Evolutionary conservation across 2,888 invertebrate species (phyloP), one percentile per base, ranked within the genome.

Genomic region (Platypus cylindrus): DNA sequence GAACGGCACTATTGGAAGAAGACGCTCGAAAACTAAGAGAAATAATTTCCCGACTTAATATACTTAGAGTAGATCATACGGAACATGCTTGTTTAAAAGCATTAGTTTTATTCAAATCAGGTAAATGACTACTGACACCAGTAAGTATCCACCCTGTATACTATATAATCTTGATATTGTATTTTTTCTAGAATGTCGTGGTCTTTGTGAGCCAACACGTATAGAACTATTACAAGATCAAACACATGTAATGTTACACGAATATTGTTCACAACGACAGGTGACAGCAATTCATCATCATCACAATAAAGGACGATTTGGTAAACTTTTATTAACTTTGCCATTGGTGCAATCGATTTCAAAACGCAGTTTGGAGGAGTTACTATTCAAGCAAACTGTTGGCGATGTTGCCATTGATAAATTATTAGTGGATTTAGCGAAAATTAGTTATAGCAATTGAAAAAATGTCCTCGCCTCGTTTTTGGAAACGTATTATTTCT

Each of bases 21-120:
- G 64, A 73, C 53, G 67, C 70, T 43, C 50, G 73, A 54, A 62
- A 68, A 60, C 50, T 87, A 37, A 66, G 73, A 25, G 74, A 75
- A 46, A 64, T 82, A 1, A 63, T 83, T 33, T 68, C 71, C 17
- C 70, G 77, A 48, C 73, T 84, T 49, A 66, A 71, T 5, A 61
- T 71, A 5, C 63, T 78, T 34, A 65, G 74, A 44, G 70, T 86
- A 12, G 87, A 90, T 57, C 78, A 80, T 55, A 78, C 80, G 0
- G 89, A 90, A 54, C 83, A 77, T 52, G 82, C 87, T 23, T 87
- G 81, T 58, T 64, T 90, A n/a, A 87, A 86, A 55, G 80, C 83
- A 0, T 66, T 83, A 7, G 73, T 84, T 3, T 65, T 89, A 3
- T 89, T 86, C 58, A 82, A 83, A 60, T 71, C 80, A 60, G 85